These are phyloP conservation scores for Iselma pallidipennis DNA, from an alignment of 2,888 invertebrate species.

Conservation along the genomic window DNA sequence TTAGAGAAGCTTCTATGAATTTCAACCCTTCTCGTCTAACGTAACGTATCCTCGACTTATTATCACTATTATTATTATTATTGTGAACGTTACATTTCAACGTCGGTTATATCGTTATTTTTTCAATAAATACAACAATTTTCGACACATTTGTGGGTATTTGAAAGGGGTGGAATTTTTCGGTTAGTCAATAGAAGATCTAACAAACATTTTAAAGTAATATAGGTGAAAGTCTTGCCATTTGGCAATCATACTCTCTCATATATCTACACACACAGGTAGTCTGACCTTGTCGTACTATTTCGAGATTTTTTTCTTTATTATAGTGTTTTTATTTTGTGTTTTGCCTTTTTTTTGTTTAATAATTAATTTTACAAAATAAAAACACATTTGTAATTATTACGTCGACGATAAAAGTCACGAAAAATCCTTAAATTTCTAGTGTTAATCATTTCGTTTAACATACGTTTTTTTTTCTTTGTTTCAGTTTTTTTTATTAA, in stretches of 20 bases:
- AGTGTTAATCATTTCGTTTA: background rate
- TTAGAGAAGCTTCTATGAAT: background rate
- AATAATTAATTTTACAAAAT: too few species aligned
- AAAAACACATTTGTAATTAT: background rate
- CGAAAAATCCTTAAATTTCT: background rate
- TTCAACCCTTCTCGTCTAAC: background rate
- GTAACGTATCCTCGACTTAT: too few species aligned
- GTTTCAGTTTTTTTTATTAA: background rate
- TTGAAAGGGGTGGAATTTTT: too few species aligned
- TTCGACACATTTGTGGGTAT: background rate
- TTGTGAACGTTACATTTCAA: background rate
- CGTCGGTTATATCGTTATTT: background rate
- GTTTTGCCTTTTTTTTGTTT: background rate
- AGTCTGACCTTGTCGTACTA: background rate
- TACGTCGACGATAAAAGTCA: background rate
- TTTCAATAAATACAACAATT: background rate
- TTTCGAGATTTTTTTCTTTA: background rate
- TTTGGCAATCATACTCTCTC: background rate
- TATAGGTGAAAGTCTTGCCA: background rate
- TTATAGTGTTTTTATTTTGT: too few species aligned
- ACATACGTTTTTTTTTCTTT: background rate
- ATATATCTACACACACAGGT: background rate
- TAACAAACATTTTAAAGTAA: background rate
- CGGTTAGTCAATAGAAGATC: too few species aligned
- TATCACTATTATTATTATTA: background rate